A percentile compares a stretch with the other conserved stretches of the same genome.
Evolutionary conservation across 2,888 invertebrate genomes (phyloP).

Genomic region (Deilephila elpenor): DNA sequence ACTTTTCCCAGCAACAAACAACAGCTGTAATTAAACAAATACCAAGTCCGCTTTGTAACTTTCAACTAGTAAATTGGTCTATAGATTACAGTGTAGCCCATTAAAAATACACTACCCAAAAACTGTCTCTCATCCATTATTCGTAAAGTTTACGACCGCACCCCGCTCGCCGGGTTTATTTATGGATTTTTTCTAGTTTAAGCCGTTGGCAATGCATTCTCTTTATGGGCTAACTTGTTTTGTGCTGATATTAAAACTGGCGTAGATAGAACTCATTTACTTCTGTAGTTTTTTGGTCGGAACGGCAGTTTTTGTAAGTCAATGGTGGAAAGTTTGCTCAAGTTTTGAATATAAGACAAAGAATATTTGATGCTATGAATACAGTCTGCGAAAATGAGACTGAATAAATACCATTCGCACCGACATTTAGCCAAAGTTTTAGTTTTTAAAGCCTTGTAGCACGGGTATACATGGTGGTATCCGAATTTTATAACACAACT

Average conservation of each 20-base stretch:
- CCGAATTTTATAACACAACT: too few species aligned
- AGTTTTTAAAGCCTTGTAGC: too few species aligned
- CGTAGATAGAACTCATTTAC: constrained; percentile 3
- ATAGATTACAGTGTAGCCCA: constrained; percentile 29
- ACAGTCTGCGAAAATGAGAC: too few species aligned
- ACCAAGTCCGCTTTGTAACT: neutral
- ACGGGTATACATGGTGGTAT: too few species aligned
- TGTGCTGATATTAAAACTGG: constrained; percentile 12
- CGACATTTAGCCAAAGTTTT: too few species aligned
- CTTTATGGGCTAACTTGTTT: constrained; percentile 45
- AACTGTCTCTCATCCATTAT: constrained; percentile 45
- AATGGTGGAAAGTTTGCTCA: too few species aligned
- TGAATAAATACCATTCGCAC: too few species aligned
- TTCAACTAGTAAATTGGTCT: constrained; percentile 18
- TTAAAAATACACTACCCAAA: constrained; percentile 33
- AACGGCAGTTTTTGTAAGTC: neutral
- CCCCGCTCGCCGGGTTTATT: constrained; percentile 31
- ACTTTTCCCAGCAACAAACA: too few species aligned
- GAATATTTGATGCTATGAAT: too few species aligned
- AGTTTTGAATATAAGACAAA: too few species aligned
- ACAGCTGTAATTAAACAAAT: neutral
- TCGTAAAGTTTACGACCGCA: constrained; percentile 42
- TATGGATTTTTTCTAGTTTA: constrained; percentile 42
- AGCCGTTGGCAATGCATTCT: constrained; percentile 45
- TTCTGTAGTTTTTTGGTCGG: neutral